Percentiles rank a stretch among this genome's conserved stretches.
Evolutionary conservation across 2,797 vertebrate species (phyloP).

Genomic region (Melanotaenia parkinsoni): DNA sequence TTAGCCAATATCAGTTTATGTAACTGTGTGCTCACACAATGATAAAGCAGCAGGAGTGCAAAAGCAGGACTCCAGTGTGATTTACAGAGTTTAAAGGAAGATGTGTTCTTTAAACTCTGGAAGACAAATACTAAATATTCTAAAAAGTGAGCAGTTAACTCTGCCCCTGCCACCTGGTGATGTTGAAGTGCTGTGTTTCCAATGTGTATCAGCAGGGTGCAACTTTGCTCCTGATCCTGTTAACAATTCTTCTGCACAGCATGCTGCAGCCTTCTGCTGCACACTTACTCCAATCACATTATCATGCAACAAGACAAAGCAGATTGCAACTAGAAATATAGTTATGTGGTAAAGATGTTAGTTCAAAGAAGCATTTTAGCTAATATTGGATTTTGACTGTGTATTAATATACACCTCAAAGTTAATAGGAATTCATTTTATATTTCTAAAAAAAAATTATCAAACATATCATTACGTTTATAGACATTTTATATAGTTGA

Average conservation of each 20-base stretch:
- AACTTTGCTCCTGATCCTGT: neutral
- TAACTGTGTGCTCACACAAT: slow-evolving; percentile 19
- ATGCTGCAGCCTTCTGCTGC: neutral
- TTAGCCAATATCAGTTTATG: slow-evolving; percentile 12
- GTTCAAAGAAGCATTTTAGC: neutral
- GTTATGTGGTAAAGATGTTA: neutral
- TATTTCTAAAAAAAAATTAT: too few species aligned
- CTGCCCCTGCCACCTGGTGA: neutral
- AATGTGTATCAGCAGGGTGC: slow-evolving; percentile 11
- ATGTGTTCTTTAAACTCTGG: slow-evolving; percentile 15
- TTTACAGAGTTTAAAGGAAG: slow-evolving; percentile 5
- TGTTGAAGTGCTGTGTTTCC: slow-evolving; percentile 1
- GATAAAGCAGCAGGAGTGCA: slow-evolving; percentile 9
- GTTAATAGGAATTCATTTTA: too few species aligned
- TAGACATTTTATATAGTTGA: too few species aligned
- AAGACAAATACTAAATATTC: slow-evolving; percentile 22
- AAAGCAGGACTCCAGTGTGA: slow-evolving; percentile 4
- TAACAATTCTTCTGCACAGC: neutral
- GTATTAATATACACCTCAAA: too few species aligned
- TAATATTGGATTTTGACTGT: too few species aligned
- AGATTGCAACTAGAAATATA: neutral
- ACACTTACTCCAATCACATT: neutral
- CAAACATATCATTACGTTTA: too few species aligned
- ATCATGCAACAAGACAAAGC: slow-evolving; percentile 3
- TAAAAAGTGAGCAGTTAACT: slow-evolving; percentile 8